Evolutionary conservation across 1,140 invertebrate species (phyloP), one percentile per base, ranked within the genome.

Genomic region (Eufriesea mexicana): DNA sequence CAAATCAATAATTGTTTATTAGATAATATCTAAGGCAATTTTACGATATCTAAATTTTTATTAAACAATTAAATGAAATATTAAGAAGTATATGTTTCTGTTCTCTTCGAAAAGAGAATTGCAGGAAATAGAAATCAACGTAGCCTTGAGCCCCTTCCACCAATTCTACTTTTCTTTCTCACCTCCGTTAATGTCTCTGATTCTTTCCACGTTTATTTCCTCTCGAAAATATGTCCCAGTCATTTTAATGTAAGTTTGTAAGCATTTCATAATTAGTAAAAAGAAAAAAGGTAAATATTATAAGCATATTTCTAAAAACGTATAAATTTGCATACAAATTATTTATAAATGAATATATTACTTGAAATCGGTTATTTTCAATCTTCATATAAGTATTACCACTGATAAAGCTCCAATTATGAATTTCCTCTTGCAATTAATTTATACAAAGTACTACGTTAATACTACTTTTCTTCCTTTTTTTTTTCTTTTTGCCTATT

Each of bases 111-210:
- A 72, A 51, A 28, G 61, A 67, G 45, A 67, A 59, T 28, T 51
- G n/a, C 35, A 85, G 61, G 35, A 79, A 71, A 70, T 59, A 61
- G 64, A 81, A 71, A 78, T 70, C n/a, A 59, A 9, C 45, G 47
- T 55, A 78, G 64, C 85, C 77, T 82, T 85, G 73, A 72, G 66
- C 67, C 72, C 54, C 57, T 86, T 78, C 74, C 55, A 74, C 54
- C 49, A 61, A 74, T 79, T 59, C 45, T 54, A 79, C 51, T 78
- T 80, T 86, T 55, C 55, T 77, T 67, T 86, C 67, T n/a, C 57
- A 42, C 71, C 23, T 68, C 45, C 57, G 57, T 62, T 20, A n/a
- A 79, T 64, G 35, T 61, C 59, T 71, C 12, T 66, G 7, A 62
- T 20, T 66, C 76, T 47, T 78, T 47, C 10, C 23, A 55, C 16